Evolutionary conservation across 2,797 vertebrate species (phyloP), one percentile per base, ranked within the genome.

Genomic region (Fistularia tabacaria): DNA sequence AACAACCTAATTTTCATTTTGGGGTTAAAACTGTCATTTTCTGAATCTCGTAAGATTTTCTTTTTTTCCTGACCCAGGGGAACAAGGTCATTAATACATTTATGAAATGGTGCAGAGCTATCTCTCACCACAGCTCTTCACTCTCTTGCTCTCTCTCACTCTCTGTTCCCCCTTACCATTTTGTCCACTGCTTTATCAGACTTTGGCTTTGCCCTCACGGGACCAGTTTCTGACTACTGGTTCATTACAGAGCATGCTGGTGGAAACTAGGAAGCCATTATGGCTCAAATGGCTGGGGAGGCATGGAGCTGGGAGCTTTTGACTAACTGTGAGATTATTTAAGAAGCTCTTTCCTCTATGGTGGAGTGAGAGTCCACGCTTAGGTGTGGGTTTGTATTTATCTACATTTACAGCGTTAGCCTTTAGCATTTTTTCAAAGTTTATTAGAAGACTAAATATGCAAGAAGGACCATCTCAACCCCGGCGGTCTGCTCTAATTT

Each of bases 61-160:
- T 63, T 37, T 55, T 70, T 73, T 66, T 62, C 50, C 59, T 59
- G 68, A 66, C 55, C 59, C 39, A 45, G 46, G 49, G 61, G 40
- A 63, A 54, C 50, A 41, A 52, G 51, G 54, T 68, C 62, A 71
- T 83, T 79, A 78, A 83, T 77, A 74, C 57, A 81, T 81, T 55
- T 9, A 80, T 80, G 62, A 74, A 76, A 75, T 73, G 52, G 61
- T 66, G 56, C 73, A 64, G 57, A 69, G 41, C 57, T 64, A 42
- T 64, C 54, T 73, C 52, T 64, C 47, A 49, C 14, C 43, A 25
- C 44, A 14, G 12, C 44, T 49, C 42, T 44, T 49, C 43, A 12
- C 8, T 12, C 10, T 11, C 13, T 51, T 44, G 48, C 43, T 13
- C 8, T 12, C 10, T 11, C 13, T 51, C 38, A 10, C n/a, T 9